These are phyloP conservation scores for Nyleta sp. DNA, from an alignment of 2,888 invertebrate species.

Conservation along the genomic window DNA sequence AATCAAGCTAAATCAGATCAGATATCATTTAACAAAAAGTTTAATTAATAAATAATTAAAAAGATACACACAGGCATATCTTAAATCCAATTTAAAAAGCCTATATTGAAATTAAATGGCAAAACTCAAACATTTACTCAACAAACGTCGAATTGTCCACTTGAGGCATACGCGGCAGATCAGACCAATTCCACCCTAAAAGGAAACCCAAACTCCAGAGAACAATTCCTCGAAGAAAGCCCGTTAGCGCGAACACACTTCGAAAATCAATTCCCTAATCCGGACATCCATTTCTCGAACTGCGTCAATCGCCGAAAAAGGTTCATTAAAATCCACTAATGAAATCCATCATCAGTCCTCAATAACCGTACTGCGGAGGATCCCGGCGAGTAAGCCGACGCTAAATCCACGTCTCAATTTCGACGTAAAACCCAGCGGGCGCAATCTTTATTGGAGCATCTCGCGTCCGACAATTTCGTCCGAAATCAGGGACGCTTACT, in stretches of 20 bases:
- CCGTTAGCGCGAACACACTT: background rate
- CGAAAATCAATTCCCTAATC: conserved; percentile 34
- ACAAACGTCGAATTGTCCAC: too few relatives aligned
- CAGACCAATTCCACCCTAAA: too few relatives aligned
- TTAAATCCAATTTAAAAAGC: too few relatives aligned
- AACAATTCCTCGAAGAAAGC: conserved; percentile 5
- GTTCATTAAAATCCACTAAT: conserved; percentile 53
- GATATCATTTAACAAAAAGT: too few relatives aligned
- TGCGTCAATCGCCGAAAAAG: conserved; percentile 28
- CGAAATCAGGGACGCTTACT: conserved; percentile 72
- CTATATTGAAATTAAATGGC: too few relatives aligned
- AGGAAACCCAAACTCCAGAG: background rate
- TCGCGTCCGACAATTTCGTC: conserved; percentile 41
- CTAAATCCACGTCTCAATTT: conserved; percentile 52
- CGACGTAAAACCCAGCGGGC: conserved; percentile 23
- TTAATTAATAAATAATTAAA: too few relatives aligned
- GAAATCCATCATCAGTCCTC: conserved; percentile 54
- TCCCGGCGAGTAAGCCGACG: conserved; percentile 32
- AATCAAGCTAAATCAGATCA: conserved; percentile 82
- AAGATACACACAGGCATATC: too few relatives aligned
- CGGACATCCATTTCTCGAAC: conserved; percentile 1
- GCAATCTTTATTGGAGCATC: conserved; percentile 47
- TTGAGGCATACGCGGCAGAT: too few relatives aligned
- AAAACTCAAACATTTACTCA: too few relatives aligned
- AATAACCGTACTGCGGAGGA: conserved; percentile 31